Conservation (phyloP, 2,888 invertebrate genomes). For the Boloria selene region DNA sequence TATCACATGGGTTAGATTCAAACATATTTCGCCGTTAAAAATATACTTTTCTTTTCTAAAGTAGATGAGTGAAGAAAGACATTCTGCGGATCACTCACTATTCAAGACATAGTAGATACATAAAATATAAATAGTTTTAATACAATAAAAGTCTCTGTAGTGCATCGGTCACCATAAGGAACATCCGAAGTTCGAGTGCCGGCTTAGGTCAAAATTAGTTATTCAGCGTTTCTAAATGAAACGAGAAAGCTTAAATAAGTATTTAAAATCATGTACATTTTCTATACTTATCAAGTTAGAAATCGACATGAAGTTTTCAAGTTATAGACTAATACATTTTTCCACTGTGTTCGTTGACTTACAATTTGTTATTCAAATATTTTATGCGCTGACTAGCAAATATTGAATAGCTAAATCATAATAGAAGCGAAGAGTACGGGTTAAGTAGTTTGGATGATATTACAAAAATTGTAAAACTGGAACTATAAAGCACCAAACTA, state of each 20-base stretch:
- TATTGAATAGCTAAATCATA: conserved; percentile 14
- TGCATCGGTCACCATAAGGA: too few relatives aligned
- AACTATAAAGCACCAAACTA: background rate
- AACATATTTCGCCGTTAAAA: too few relatives aligned
- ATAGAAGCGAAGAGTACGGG: conserved; percentile 2
- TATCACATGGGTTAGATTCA: too few relatives aligned
- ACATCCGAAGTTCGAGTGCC: too few relatives aligned
- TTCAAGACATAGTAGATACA: too few relatives aligned
- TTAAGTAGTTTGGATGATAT: conserved; percentile 11
- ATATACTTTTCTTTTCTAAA: too few relatives aligned
- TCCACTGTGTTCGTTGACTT: conserved; percentile 4
- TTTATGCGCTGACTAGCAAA: conserved; percentile 17
- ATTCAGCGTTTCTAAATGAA: too few relatives aligned
- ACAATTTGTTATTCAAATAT: conserved; percentile 22
- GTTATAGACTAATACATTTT: conserved; percentile 4
- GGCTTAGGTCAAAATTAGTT: too few relatives aligned
- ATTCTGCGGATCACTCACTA: too few relatives aligned
- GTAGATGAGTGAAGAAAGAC: too few relatives aligned
- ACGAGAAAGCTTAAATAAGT: background rate
- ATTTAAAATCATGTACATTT: background rate
- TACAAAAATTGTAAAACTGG: background rate
- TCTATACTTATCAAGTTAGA: background rate
- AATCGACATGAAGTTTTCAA: conserved; percentile 7
- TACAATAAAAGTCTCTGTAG: too few relatives aligned
- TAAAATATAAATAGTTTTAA: too few relatives aligned